Conservation (phyloP, 2,797 vertebrate species). For the Xyrichtys novacula region DNA sequence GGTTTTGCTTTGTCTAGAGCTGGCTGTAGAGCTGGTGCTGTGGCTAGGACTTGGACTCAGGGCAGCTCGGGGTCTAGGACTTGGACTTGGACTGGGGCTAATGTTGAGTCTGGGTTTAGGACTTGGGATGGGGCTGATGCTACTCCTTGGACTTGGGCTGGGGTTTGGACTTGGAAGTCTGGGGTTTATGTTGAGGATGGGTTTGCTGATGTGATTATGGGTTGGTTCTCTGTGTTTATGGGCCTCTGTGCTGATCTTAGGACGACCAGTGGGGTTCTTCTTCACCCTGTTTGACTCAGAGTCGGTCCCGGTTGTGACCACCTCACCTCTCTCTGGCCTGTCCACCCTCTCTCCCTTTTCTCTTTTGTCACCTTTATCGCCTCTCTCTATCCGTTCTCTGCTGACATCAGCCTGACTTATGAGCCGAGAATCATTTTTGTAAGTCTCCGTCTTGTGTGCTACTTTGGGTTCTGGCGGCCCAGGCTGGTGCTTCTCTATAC, state of each 20-base stretch:
- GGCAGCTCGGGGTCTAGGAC: conserved; percentile 56
- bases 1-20: conserved; percentile 87
- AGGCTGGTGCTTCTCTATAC: conserved; percentile 79
- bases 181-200: conserved; percentile 49
- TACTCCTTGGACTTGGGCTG: conserved; percentile 64
- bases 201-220: conserved; percentile 67
- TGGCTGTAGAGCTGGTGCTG: conserved; percentile 63
- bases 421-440: conserved; percentile 78
- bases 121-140: conserved; percentile 70
- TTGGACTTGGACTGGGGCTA: conserved; percentile 67
- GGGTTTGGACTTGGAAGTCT: conserved; percentile 70
- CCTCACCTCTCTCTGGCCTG: conserved; percentile 68
- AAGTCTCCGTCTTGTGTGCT: conserved; percentile 80
- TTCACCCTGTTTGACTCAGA: conserved; percentile 83
- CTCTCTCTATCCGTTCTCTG: conserved; percentile 67
- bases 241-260: conserved; percentile 78
- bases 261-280: conserved; percentile 86
- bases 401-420: conserved; percentile 64
- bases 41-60: conserved; percentile 69
- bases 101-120: conserved; percentile 69
- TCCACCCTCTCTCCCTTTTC: conserved; percentile 70
- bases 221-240: conserved; percentile 79
- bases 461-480: conserved; percentile 81
- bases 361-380: conserved; percentile 72
- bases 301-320: conserved; percentile 50